phyloP scores from a whole-genome alignment of 2,797 vertebrate genomes.

The Aselliscus stoliczkanus region DNA sequence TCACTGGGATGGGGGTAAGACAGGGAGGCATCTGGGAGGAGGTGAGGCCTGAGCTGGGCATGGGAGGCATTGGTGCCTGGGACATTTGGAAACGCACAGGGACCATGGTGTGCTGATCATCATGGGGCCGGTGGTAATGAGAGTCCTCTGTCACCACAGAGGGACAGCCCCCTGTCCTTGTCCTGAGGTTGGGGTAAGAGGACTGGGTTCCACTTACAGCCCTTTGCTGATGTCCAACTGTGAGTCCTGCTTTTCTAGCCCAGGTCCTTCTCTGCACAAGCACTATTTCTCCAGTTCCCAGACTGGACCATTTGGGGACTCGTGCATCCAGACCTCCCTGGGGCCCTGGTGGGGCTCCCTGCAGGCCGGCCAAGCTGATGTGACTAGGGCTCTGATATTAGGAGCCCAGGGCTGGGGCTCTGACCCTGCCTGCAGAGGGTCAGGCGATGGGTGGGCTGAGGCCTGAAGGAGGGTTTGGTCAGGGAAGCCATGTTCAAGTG shows the following conservation, averaged over 20 bases:
- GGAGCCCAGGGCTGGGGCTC: background rate
- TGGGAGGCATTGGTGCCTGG: background rate
- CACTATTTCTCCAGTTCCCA: background rate
- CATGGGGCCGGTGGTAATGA: background rate
- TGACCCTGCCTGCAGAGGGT: background rate
- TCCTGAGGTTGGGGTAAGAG: background rate
- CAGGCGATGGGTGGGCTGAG: background rate
- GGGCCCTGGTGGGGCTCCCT: background rate
- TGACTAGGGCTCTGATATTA: background rate
- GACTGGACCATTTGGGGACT: background rate
- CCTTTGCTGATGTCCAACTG: background rate
- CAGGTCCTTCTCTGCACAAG: background rate
- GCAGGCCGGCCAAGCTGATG: background rate
- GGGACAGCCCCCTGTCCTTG: background rate
- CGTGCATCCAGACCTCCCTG: background rate
- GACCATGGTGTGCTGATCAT: background rate
- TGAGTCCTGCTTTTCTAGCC: background rate
- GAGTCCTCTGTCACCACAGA: background rate
- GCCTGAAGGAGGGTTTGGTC: background rate
- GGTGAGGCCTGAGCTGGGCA: background rate
- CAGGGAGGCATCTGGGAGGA: background rate
- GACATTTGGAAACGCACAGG: background rate
- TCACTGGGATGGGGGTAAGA: background rate
- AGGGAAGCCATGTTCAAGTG: background rate
- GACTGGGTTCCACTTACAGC: background rate